Evolutionary conservation across 2,888 invertebrate genomes (phyloP), one percentile per base, ranked within the genome.

Genomic region (Synergus itoensis): DNA sequence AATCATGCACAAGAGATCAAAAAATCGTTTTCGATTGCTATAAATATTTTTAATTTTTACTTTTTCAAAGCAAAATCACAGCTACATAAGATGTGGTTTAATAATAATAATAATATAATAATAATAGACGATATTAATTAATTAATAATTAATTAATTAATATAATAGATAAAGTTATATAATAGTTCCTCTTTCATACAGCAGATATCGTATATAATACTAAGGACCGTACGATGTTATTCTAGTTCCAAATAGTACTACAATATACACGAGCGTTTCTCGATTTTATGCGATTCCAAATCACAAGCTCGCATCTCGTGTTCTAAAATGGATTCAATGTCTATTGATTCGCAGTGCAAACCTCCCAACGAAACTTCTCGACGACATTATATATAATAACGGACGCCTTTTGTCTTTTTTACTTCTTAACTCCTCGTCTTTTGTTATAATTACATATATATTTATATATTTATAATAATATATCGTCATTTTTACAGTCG

Each of bases 51-150:
- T 91, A 91, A 90, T 91, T 89, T 91, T 91, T 89, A 92, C 91
- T 92, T 91, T 89, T 91, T 89, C 89, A 92, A 92, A 92, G 92
- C 91, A 91, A 92, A 92, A 92, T 92, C 92, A 92, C 92, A 92
- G 92, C 91, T 92, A 92, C 92, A 92, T 92, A 91, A 91, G 88
- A 90, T 91, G 90, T 92, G 88, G 89, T 91, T 90, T 89, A 85
- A 89, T 91, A 88, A 88, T 90, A 87, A 86, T 87, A 81, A 81
- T 86, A 83, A 82, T 83, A 81, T 84, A 84, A 82, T 86, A 89
- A 88, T 90, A 86, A 88, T 90, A 88, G 84, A 89, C 81, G 84
- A 87, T 87, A 83, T 85, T 84, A 87, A 84, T 83, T 80, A 82
- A 83, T 81, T 73, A 79, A 86, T 65, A 5, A 36, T 36, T 62